phyloP scores from a whole-genome alignment of 64 coral and sea anemone genomes.

The Pachyseris speciosa region DNA sequence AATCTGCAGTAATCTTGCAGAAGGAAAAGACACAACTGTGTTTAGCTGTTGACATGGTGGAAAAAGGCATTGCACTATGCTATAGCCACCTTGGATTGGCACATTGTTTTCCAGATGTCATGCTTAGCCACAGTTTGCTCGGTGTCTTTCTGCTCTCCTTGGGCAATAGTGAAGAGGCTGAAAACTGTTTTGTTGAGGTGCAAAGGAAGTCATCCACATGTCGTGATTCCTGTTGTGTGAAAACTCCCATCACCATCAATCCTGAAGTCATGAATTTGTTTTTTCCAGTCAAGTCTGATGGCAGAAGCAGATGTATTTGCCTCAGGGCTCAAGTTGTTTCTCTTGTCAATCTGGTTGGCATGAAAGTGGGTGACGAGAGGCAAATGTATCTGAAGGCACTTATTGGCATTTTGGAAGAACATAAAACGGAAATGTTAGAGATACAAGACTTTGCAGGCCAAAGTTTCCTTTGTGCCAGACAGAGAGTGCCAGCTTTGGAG shows the following conservation, averaged over 20 bases:
- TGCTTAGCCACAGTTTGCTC: background rate
- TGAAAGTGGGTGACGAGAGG: background rate
- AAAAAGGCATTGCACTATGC: background rate
- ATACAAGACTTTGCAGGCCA: background rate
- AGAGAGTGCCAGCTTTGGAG: background rate
- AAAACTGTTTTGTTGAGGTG: background rate
- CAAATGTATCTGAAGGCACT: background rate
- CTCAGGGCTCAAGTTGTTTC: background rate
- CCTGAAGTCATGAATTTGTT: too few relatives aligned
- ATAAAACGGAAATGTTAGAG: background rate
- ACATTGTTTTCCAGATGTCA: background rate
- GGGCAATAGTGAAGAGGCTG: background rate
- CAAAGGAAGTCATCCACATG: background rate
- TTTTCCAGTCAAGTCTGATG: too few relatives aligned
- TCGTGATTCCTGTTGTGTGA: background rate
- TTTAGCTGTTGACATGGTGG: background rate
- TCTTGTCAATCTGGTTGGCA: background rate
- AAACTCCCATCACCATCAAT: too few relatives aligned
- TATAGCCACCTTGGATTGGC: background rate
- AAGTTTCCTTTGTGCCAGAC: background rate
- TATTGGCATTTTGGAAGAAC: background rate
- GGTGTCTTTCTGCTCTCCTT: background rate
- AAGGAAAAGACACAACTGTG: background rate
- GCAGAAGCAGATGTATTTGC: background rate
- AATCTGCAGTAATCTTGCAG: background rate